Percentiles rank a stretch among this genome's conserved stretches.
Conservation (phyloP, 2,113 vertebrate genomes). For the Myrmophylax atrothorax region DNA sequence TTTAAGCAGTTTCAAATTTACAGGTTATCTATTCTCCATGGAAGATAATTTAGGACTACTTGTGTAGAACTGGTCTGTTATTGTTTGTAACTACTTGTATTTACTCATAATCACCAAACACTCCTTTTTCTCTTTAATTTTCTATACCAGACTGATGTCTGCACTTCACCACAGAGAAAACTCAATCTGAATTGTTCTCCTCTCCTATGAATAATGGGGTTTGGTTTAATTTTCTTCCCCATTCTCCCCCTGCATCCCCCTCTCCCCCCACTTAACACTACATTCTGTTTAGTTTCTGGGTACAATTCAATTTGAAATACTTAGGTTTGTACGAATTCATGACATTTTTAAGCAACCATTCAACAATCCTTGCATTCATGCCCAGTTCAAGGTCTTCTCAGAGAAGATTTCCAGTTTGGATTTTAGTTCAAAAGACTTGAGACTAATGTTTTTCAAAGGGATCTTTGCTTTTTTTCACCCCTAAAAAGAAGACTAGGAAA, state of each 20-base stretch:
- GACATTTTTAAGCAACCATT: not conserved
- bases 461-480: not conserved
- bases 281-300: not conserved
- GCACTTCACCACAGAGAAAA: not conserved
- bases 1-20: not conserved
- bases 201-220: not conserved
- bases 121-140: not conserved
- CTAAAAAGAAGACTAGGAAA: not conserved
- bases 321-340: not conserved
- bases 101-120: not conserved
- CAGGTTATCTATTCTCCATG: not conserved
- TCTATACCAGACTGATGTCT: not conserved
- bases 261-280: not conserved
- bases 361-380: not conserved
- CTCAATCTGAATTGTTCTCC: not conserved
- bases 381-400: not conserved
- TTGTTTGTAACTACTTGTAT: not conserved
- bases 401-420: not conserved
- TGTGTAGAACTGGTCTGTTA: not conserved
- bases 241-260: not conserved
- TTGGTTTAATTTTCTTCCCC: not conserved
- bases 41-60: not conserved
- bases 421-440: not conserved
- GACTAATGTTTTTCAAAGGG: not conserved
- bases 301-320: not conserved